Conservation (phyloP, 2,113 vertebrate genomes). For the Macquaria australasica region DNA sequence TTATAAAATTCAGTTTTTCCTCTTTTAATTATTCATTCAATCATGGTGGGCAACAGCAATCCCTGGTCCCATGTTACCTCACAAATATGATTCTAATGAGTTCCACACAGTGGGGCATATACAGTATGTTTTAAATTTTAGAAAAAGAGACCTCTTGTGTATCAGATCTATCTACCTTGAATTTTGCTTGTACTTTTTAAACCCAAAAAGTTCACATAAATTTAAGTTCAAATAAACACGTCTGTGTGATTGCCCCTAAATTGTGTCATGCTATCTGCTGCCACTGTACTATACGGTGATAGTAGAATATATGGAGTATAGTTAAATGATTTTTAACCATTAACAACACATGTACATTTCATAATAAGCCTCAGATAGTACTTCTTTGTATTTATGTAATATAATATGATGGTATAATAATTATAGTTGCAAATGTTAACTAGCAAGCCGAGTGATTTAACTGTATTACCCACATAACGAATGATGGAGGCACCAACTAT, state of each 20-base stretch:
- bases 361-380: neutral
- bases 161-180: neutral
- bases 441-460: neutral
- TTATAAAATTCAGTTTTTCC: too few relatives aligned
- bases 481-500: neutral
- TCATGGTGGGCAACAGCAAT: neutral
- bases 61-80: neutral
- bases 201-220: neutral
- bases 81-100: neutral
- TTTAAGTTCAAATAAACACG: neutral
- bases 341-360: neutral
- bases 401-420: neutral
- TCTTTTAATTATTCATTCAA: neutral
- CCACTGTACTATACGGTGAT: neutral
- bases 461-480: neutral
- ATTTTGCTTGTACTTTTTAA: too few relatives aligned
- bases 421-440: neutral
- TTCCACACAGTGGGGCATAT: neutral
- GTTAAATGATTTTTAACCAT: neutral
- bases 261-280: neutral
- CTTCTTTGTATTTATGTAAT: neutral
- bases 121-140: neutral
- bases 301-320: neutral
- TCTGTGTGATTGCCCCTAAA: neutral
- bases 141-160: neutral